Base-by-base conservation (phyloP, 2,113 vertebrate genomes). In the Platichthys flesus region DNA sequence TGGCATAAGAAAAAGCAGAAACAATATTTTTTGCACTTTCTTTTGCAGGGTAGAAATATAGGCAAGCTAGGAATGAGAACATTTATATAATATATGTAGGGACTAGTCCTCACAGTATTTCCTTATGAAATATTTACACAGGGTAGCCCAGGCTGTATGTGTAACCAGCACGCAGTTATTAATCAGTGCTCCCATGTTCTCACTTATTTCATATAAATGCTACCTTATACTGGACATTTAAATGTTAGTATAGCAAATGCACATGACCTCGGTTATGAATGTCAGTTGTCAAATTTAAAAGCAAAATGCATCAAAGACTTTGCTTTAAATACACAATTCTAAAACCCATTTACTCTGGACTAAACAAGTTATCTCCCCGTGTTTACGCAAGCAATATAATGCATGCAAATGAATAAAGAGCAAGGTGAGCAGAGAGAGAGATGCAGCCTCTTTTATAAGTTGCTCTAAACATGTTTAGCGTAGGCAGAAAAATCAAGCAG, bases 61-160 rank as follows among this genome's bases (percentile, higher is more conserved):
- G 66, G 15, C 51, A 18, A 31, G 37, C 69, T 24, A 57, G 13
- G 49, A 37, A 21, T 69, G 12, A 72, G 16, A 58, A 57, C 45
- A 49, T 69, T 60, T 56, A 56, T 78, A 37, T 64, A 59, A 75
- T 78, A 75, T 78, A 74, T 83, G 75, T 69, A 7, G 0, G 7
- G 26, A 61, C 31, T 61, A 40, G 37, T 71, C 66, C 61, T 70
- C 42, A 3, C 69, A 67, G 79, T 78, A 55, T 15, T 12, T 78
- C 20, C 55, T 80, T 67, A 87, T 92, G 79, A 90, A 91, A 91
- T 90, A 89, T 90, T 89, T 81, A 92, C 78, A 84, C 15, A 26
- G 16, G 57, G 63, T 76, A 73, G 71, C 81, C 84, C 85, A 79
- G 78, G 65, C 70, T 75, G 72, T 6, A 51, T 51, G 47, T 51